These are phyloP conservation scores for Criorhina ranunculi DNA, from an alignment of 2,888 invertebrate genomes.

Conservation along the genomic window DNA sequence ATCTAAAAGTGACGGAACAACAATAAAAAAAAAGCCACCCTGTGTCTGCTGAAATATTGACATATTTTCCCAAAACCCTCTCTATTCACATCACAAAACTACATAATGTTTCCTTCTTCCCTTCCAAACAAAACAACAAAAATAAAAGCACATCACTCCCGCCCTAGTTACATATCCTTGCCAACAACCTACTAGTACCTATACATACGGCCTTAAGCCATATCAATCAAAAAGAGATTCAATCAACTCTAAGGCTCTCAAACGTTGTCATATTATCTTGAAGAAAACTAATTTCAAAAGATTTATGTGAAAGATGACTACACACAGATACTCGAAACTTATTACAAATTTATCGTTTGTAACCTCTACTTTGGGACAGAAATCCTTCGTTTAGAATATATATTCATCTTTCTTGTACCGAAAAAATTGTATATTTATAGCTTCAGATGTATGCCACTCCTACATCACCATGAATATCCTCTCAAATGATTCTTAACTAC, in stretches of 20 bases:
- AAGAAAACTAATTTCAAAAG: constrained; percentile 38
- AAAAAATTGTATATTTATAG: constrained; percentile 3
- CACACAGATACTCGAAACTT: not conserved
- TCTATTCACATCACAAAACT: no score
- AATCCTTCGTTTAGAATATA: not conserved
- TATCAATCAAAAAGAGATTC: not conserved
- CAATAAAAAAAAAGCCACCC: no score
- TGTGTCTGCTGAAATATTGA: no score
- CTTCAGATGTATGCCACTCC: not conserved
- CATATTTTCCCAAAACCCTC: no score
- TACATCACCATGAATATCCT: not conserved
- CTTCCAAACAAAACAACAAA: no score
- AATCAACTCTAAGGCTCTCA: constrained; percentile 10
- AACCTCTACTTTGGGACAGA: not conserved
- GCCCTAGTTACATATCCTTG: no score
- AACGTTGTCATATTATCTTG: constrained; percentile 1
- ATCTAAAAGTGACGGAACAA: no score
- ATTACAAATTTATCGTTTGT: constrained; percentile 36
- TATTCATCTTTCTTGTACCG: not conserved
- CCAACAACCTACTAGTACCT: no score
- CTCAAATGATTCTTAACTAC: not conserved
- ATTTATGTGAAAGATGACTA: constrained; percentile 4
- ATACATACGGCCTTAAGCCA: no score
- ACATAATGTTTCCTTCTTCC: no score
- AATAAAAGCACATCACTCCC: no score